Evolutionary conservation across 2,113 vertebrate species (phyloP).

Genomic region (Vicugna pacos): DNA sequence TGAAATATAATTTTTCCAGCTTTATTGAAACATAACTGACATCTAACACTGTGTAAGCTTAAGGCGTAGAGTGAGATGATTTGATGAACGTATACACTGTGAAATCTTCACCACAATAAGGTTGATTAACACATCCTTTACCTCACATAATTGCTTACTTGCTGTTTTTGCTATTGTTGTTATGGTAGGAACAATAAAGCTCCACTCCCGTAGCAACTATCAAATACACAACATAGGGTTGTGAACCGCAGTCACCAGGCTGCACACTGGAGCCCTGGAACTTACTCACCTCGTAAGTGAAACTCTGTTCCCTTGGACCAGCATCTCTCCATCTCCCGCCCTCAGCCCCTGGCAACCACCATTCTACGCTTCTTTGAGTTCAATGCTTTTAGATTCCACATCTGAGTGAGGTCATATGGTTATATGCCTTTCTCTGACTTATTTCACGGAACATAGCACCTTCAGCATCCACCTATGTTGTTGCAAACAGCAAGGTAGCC

Average conservation of each 20-base stretch:
- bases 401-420: neutral
- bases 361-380: neutral
- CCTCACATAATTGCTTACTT: neutral
- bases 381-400: neutral
- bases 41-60: neutral
- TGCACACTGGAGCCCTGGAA: neutral
- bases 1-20: conserved; percentile 22
- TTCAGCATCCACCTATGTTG: neutral
- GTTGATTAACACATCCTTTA: neutral
- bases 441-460: neutral
- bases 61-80: neutral
- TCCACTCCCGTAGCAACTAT: neutral
- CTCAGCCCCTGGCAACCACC: too few species aligned
- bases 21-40: neutral
- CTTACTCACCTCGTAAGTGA: neutral
- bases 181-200: neutral
- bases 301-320: neutral
- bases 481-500: neutral
- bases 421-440: neutral
- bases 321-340: neutral
- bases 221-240: neutral
- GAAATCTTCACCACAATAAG: neutral
- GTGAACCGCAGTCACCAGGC: neutral
- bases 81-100: neutral
- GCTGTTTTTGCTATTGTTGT: neutral